These are phyloP conservation scores for Luperina testacea DNA, from an alignment of 2,888 invertebrate genomes.

Conservation along the genomic window DNA sequence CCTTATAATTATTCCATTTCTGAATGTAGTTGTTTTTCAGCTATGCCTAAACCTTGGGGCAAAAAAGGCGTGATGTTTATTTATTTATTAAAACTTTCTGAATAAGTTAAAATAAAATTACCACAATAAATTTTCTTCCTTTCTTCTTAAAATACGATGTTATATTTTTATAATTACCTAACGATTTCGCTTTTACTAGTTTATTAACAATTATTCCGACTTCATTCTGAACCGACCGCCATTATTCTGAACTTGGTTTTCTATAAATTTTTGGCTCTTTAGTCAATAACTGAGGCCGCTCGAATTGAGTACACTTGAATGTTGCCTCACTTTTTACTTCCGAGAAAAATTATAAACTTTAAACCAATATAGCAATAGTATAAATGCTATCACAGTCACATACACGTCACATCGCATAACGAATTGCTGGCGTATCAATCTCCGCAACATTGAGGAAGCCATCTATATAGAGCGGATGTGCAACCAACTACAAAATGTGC, in stretches of 20 bases:
- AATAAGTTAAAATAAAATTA: not conserved
- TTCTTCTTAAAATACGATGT: too few species aligned
- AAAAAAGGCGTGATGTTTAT: not conserved
- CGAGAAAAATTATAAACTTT: not conserved
- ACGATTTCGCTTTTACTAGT: not conserved
- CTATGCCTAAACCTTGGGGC: too few species aligned
- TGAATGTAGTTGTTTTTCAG: not conserved
- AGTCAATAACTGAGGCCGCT: too few species aligned
- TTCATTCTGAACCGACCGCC: too few species aligned
- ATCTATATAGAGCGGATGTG: conserved; percentile 27
- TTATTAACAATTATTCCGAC: not conserved
- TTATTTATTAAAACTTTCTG: not conserved
- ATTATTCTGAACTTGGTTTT: not conserved
- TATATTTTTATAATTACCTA: not conserved
- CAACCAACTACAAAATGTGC: conserved; percentile 21
- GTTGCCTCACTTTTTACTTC: not conserved
- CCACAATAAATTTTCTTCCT: too few species aligned
- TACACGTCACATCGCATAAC: conserved; percentile 17
- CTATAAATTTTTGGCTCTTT: too few species aligned
- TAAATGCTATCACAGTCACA: not conserved
- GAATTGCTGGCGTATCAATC: conserved; percentile 27
- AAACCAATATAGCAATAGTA: not conserved
- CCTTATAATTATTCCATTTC: too few species aligned
- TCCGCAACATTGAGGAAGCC: conserved; percentile 33
- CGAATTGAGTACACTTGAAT: not conserved